A percentile compares a stretch with the other conserved stretches of the same genome.
These are phyloP conservation scores for Colistium nudipinnis DNA, from an alignment of 2,113 vertebrate genomes.

Conservation along the genomic window DNA sequence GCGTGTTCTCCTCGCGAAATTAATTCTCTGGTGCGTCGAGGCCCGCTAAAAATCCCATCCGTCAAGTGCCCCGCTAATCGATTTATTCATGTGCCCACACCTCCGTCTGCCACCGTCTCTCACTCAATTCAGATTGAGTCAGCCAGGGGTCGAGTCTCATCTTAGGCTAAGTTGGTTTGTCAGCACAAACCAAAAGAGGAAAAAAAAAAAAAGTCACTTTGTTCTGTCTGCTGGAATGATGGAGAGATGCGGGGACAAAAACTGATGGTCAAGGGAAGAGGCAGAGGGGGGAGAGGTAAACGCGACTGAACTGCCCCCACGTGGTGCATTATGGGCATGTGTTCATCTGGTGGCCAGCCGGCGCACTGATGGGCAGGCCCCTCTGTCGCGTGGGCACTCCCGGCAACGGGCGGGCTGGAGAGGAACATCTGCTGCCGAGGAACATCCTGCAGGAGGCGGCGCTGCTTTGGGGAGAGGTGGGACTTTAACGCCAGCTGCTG, in stretches of 20 bases:
- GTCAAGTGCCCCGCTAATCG: slow-evolving; percentile 76
- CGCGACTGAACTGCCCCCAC: slow-evolving; percentile 33
- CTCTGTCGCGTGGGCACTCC: slow-evolving; percentile 38
- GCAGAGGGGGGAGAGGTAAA: slow-evolving; percentile 43
- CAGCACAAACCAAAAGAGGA: slow-evolving; percentile 14
- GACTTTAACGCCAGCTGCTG: slow-evolving; percentile 42
- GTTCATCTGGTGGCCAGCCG: slow-evolving; percentile 62
- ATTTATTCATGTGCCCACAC: slow-evolving; percentile 73
- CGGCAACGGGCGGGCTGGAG: slow-evolving; percentile 40
- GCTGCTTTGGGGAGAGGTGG: slow-evolving; percentile 23
- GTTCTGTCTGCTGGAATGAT: slow-evolving; percentile 17
- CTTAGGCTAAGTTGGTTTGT: slow-evolving; percentile 48
- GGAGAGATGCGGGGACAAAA: not conserved
- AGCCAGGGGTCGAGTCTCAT: slow-evolving; percentile 40
- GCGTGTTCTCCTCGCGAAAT: slow-evolving; percentile 71
- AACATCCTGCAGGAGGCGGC: slow-evolving; percentile 29
- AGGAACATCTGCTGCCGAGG: slow-evolving; percentile 73
- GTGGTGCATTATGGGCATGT: slow-evolving; percentile 63
- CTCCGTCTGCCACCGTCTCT: slow-evolving; percentile 61
- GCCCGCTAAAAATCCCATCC: slow-evolving; percentile 77
- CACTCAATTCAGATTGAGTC: slow-evolving; percentile 35
- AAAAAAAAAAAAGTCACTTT: slow-evolving; percentile 28
- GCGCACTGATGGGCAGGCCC: slow-evolving; percentile 69
- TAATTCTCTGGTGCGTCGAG: slow-evolving; percentile 74
- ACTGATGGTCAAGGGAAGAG: slow-evolving; percentile 31